Conservation (phyloP, 2,113 vertebrate genomes). For the Coptodon bakossiorum region DNA sequence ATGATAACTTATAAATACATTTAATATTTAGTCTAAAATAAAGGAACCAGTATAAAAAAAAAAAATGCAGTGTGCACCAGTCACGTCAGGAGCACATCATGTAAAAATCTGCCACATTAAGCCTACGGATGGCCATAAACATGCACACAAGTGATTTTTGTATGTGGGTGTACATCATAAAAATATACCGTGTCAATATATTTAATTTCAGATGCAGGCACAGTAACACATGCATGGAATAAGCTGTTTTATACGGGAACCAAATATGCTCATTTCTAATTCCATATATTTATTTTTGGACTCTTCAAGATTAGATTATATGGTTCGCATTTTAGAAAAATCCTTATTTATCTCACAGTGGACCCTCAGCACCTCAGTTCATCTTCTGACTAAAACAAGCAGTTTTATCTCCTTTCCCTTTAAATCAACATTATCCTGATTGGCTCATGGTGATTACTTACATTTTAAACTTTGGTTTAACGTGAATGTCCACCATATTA, state of each 20-base stretch:
- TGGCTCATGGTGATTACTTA: not conserved
- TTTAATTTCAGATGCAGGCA: not conserved
- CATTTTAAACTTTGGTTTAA: not conserved
- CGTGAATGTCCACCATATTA: not conserved
- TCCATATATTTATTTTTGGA: not conserved
- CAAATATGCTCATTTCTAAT: not conserved
- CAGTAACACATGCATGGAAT: not conserved
- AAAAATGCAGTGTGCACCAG: not conserved
- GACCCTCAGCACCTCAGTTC: not conserved
- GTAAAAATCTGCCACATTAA: not conserved
- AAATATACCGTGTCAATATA: not conserved
- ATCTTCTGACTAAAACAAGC: not conserved
- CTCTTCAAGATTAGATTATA: not conserved
- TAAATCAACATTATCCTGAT: not conserved
- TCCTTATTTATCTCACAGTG: not conserved
- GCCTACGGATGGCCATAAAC: not conserved
- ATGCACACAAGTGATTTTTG: not conserved
- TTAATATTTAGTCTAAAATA: not conserved
- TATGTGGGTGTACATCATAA: not conserved
- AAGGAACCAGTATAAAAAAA: not conserved
- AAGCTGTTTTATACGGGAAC: not conserved
- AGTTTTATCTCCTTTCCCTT: not conserved
- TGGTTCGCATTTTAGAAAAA: not conserved
- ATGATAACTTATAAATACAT: not conserved
- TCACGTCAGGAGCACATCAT: not conserved